Base-by-base conservation (phyloP, 2,797 vertebrate species). In the Labeo calbasu region DNA sequence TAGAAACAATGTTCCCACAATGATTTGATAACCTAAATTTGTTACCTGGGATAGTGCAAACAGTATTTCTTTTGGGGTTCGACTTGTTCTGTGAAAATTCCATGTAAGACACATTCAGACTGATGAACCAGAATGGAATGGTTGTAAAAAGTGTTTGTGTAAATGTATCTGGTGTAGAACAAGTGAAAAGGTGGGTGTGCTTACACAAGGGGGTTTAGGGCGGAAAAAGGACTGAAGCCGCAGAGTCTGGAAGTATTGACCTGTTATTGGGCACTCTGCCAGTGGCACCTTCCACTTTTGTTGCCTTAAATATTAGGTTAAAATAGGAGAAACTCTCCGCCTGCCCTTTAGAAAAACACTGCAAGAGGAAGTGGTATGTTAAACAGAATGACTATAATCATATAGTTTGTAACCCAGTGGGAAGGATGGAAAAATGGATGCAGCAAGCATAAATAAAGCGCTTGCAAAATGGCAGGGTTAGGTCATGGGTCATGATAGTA, bases 201-300 rank as follows among this genome's bases (percentile, higher is more conserved):
- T 85, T 68, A 72, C 87, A 88, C 81, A 78, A 85, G 88, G 88
- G 89, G 88, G 91, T 91, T 90, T 78, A 91, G 92, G 91, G 92
- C 88, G 86, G 81, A 82, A 86, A 89, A 91, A 87, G 89, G 87
- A 89, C 89, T 91, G 92, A 93, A 92, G 93, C 90, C 90, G 71
- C 89, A 87, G 61, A 92, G 92, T 92, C 92, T 92, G 89, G 89
- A 92, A 90, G 91, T 93, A 93, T 94, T 93, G 94, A 95, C 92
- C 92, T 90, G 91, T 87, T 90, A 79, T 88, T 87, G 90, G 93
- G 92, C 93, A 79, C 17, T 46, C 57, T 89, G 93, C 93, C 94
- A 85, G 86, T 87, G 46, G 88, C 90, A 91, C 89, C 92, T 88
- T 91, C 85, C 88, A 86, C 77, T 79, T 87, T 77, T 84, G 40